These are phyloP conservation scores for Microcebus jonahi DNA, from an alignment of 2,113 vertebrate species.

Conservation along the genomic window DNA sequence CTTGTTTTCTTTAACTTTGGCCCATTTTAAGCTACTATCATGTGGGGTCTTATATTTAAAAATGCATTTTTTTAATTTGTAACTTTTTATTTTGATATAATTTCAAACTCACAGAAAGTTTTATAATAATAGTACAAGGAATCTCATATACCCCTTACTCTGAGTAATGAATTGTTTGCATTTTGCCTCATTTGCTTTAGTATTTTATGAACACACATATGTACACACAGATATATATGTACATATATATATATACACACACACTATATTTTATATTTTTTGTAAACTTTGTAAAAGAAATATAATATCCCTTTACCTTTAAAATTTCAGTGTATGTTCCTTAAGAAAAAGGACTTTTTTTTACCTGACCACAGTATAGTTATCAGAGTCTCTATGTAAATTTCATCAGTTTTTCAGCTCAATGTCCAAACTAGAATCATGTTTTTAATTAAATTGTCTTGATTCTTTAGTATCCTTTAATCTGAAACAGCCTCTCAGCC, in stretches of 20 bases:
- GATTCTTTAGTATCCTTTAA: neutral
- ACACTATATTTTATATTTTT: neutral
- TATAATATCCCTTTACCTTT: neutral
- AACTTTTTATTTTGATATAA: neutral
- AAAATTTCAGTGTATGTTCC: neutral
- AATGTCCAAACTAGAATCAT: neutral
- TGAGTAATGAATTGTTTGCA: neutral
- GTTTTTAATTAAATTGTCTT: neutral
- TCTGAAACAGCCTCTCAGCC: neutral
- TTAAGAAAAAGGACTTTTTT: neutral
- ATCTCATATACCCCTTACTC: neutral
- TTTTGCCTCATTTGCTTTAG: neutral
- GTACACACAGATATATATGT: neutral
- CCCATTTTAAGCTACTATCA: neutral
- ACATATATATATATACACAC: neutral
- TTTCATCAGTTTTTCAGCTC: neutral
- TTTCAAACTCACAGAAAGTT: neutral
- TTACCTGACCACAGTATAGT: neutral
- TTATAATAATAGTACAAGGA: neutral
- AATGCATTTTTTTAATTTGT: neutral
- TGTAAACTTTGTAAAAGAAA: neutral
- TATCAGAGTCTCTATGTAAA: neutral
- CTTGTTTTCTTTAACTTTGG: neutral
- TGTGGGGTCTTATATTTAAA: neutral
- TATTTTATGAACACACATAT: neutral